phyloP scores from a whole-genome alignment of 2,113 vertebrate species.

The Limnothrissa miodon region DNA sequence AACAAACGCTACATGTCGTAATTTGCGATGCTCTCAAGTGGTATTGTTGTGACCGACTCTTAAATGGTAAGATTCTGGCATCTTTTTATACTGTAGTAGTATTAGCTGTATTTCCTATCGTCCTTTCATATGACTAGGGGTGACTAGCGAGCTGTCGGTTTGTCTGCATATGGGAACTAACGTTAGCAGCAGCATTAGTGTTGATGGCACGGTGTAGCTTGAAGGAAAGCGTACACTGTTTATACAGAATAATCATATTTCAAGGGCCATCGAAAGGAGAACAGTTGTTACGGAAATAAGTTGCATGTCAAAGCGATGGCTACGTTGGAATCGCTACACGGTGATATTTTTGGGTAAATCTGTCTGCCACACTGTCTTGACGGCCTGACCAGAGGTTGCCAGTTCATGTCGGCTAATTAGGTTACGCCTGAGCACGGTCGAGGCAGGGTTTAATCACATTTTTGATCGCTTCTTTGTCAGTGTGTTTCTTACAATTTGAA shows the following conservation, averaged over 20 bases:
- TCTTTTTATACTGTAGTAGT: slow-evolving; percentile 48
- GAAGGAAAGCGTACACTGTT: slow-evolving; percentile 13
- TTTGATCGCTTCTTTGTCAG: slow-evolving; percentile 5
- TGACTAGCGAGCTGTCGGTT: slow-evolving; percentile 30
- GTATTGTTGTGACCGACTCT: slow-evolving; percentile 67
- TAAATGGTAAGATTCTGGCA: slow-evolving; percentile 73
- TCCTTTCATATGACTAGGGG: slow-evolving; percentile 25
- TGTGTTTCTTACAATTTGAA: slow-evolving; percentile 14
- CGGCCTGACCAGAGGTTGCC: slow-evolving; percentile 33
- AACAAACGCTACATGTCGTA: slow-evolving; percentile 64
- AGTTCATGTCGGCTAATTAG: slow-evolving; percentile 17
- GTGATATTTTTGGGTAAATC: slow-evolving; percentile 15
- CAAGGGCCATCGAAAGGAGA: background rate
- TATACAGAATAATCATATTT: background rate
- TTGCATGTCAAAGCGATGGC: background rate
- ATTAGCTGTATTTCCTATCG: slow-evolving; percentile 54
- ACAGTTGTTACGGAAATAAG: background rate
- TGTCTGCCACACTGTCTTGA: slow-evolving; percentile 22
- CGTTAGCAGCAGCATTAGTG: slow-evolving; percentile 8
- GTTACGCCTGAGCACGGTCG: slow-evolving; percentile 13
- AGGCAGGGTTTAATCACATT: background rate
- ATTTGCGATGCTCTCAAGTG: slow-evolving; percentile 55
- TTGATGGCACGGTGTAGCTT: slow-evolving; percentile 20
- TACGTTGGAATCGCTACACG: background rate
- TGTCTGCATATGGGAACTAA: slow-evolving; percentile 28